A percentile compares a stretch with the other conserved stretches of the same genome.
These are phyloP conservation scores for Lanistes nyassanus DNA, from an alignment of 1,140 invertebrate species.

Conservation along the genomic window DNA sequence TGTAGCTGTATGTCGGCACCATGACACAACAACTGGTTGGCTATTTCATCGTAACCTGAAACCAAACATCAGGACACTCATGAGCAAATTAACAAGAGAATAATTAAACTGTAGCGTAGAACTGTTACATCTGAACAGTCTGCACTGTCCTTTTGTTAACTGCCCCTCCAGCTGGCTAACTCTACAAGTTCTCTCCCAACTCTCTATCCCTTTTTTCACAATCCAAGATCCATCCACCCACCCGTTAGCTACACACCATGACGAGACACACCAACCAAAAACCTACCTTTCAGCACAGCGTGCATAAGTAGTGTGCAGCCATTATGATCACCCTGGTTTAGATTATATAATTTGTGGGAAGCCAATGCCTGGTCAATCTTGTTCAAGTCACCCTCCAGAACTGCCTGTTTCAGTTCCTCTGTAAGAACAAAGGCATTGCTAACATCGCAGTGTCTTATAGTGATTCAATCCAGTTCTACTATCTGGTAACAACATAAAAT, in stretches of 20 bases:
- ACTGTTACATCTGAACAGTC: no score
- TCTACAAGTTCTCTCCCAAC: no score
- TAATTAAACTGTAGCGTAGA: no score
- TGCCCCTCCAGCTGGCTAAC: no score
- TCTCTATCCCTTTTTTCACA: no score
- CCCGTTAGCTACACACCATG: no score
- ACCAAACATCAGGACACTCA: conserved; percentile 14
- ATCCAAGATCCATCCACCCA: no score
- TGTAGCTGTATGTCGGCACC: conserved; percentile 54
- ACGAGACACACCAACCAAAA: no score
- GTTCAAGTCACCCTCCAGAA: conserved; percentile 44
- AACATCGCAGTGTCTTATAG: no score
- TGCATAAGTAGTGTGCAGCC: conserved; percentile 49
- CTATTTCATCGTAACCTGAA: conserved; percentile 53
- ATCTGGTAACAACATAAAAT: no score
- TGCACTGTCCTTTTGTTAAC: no score
- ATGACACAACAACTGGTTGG: conserved; percentile 46
- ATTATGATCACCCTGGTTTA: conserved; percentile 42
- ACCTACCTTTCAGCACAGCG: conserved; percentile 44
- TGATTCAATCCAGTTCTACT: no score
- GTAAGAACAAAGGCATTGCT: background rate
- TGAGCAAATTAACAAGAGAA: background rate
- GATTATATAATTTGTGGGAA: conserved; percentile 37
- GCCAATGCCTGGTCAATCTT: conserved; percentile 38
- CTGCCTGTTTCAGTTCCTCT: conserved; percentile 43